Conservation (phyloP, 2,113 vertebrate genomes). For the Todiramphus saurophagus region DNA sequence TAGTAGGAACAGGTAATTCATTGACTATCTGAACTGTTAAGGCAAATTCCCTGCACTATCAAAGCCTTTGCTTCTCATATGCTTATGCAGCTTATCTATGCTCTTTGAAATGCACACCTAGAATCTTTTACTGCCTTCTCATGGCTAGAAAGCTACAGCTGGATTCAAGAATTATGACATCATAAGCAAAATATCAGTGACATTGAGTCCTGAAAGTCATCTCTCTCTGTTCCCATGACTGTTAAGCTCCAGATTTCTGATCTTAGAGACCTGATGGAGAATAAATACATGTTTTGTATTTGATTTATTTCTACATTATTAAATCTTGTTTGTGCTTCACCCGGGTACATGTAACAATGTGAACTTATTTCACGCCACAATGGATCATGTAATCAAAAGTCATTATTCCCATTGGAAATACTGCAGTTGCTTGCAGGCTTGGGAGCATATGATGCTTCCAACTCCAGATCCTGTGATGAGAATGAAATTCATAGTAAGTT, state of each 20-base stretch:
- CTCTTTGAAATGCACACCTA: neutral
- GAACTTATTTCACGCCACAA: constrained; percentile 37
- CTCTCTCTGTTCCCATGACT: neutral
- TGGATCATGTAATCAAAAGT: constrained; percentile 7
- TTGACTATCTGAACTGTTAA: neutral
- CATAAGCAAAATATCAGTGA: neutral
- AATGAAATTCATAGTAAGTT: constrained; percentile 32
- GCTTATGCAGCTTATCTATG: neutral
- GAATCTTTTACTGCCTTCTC: neutral
- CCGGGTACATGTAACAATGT: neutral
- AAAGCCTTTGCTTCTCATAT: neutral
- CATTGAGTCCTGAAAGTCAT: neutral
- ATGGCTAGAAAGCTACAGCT: neutral
- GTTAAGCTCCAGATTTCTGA: neutral
- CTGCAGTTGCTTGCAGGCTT: neutral
- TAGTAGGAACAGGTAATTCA: constrained; percentile 1
- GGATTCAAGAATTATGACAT: neutral
- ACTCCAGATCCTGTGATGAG: neutral
- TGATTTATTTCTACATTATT: constrained; percentile 27
- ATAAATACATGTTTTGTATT: neutral
- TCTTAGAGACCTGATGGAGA: neutral
- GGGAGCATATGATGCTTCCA: neutral
- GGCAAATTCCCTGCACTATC: neutral
- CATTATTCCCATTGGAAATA: neutral
- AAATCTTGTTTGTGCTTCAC: neutral